A percentile compares a stretch with the other conserved stretches of the same genome.
phyloP scores from a whole-genome alignment of 2,888 invertebrate species.

The Campaea margaritaria region DNA sequence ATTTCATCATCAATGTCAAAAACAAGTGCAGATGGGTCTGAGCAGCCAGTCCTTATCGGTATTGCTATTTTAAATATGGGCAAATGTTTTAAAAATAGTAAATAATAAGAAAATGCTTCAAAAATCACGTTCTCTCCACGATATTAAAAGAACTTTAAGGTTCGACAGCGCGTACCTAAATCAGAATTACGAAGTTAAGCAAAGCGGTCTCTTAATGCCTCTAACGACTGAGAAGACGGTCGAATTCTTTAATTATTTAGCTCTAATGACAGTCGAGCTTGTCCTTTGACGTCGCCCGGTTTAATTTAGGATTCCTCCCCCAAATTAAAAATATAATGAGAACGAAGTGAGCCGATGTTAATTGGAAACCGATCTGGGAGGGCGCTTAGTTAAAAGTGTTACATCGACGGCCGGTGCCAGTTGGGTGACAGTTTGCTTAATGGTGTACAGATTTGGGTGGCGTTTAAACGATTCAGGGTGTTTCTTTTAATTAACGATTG shows the following conservation, averaged over 20 bases:
- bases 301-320: conserved; percentile 83
- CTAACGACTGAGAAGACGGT: conserved; percentile 80
- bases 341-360: conserved; percentile 78
- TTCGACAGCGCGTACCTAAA: conserved; percentile 57
- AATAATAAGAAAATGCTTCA: conserved; percentile 6
- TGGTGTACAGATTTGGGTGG: conserved; percentile 36
- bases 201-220: conserved; percentile 75
- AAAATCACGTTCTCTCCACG: conserved; percentile 45
- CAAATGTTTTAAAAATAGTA: neutral
- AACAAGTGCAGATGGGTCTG: too few relatives aligned
- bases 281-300: conserved; percentile 83
- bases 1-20: too few relatives aligned
- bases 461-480: conserved; percentile 11
- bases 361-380: conserved; percentile 83
- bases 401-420: conserved; percentile 46
- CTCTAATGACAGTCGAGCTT: conserved; percentile 80
- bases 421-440: conserved; percentile 45
- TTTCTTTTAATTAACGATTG: conserved; percentile 21
- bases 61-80: too few relatives aligned
- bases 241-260: conserved; percentile 85
- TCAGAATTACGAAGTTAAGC: conserved; percentile 74
- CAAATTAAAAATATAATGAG: conserved; percentile 86
- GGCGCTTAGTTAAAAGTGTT: conserved; percentile 63
- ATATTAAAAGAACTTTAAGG: conserved; percentile 58
- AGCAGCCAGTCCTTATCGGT: too few relatives aligned